A percentile compares a stretch with the other conserved stretches of the same genome.
These are phyloP conservation scores for Lutraria lutraria DNA, from an alignment of 2,888 invertebrate species.

Conservation along the genomic window DNA sequence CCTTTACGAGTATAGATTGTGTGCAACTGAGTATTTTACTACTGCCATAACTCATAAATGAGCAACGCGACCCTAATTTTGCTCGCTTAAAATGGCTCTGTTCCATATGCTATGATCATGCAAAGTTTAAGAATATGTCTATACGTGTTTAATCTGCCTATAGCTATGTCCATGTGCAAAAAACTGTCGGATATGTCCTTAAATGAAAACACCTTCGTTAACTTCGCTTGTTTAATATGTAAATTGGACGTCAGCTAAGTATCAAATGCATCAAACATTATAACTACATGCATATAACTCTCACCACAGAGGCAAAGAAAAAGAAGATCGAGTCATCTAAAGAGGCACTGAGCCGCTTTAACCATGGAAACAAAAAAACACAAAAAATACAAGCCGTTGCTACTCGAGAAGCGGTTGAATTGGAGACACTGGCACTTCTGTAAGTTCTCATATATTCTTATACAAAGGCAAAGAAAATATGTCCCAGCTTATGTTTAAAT, in stretches of 20 bases:
- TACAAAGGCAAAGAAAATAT: neutral
- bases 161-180: too few species aligned
- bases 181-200: too few species aligned
- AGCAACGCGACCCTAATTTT: too few species aligned
- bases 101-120: too few species aligned
- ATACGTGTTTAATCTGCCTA: too few species aligned
- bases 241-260: neutral
- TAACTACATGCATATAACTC: neutral
- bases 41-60: too few species aligned
- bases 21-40: neutral
- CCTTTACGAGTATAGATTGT: neutral
- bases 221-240: neutral
- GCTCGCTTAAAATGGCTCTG: too few species aligned
- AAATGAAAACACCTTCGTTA: too few species aligned
- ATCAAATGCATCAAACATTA: neutral
- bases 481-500: neutral
- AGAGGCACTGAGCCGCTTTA: neutral
- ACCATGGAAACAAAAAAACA: neutral
- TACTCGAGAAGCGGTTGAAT: neutral
- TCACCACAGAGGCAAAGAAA: neutral
- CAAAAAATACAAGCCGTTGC: neutral
- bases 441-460: neutral
- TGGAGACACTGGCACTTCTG: neutral
- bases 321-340: neutral
- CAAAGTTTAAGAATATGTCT: too few species aligned